These are phyloP conservation scores for Antechinus flavipes DNA, from an alignment of 2,113 vertebrate genomes.

Conservation along the genomic window DNA sequence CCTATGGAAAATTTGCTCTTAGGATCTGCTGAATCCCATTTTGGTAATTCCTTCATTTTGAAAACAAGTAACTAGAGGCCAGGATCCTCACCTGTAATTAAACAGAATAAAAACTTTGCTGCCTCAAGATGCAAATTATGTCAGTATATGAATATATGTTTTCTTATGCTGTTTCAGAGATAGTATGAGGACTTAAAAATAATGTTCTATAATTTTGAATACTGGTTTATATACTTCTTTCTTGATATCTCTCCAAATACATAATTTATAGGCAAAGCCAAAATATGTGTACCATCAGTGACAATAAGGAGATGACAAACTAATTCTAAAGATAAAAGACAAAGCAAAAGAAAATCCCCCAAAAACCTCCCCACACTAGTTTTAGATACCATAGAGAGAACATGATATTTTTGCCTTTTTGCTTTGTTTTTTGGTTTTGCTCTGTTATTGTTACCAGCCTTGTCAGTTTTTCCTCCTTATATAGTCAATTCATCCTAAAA, in stretches of 20 bases:
- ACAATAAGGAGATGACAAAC: background rate
- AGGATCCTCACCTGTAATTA: background rate
- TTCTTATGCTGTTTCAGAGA: background rate
- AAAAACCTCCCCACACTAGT: background rate
- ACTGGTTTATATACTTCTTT: background rate
- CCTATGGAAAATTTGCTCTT: background rate
- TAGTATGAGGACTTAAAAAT: background rate
- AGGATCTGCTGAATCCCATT: background rate
- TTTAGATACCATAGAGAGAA: background rate
- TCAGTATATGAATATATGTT: background rate
- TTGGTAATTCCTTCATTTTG: background rate
- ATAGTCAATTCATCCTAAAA: background rate
- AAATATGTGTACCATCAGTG: background rate
- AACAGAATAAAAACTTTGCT: background rate
- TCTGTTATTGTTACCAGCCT: background rate
- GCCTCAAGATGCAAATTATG: background rate
- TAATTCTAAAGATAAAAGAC: background rate
- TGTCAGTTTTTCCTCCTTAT: background rate
- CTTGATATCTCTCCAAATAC: background rate
- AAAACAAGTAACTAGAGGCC: background rate
- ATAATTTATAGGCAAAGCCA: background rate
- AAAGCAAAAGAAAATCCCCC: background rate
- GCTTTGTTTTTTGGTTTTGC: background rate
- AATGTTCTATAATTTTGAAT: background rate
- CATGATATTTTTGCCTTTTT: background rate